A percentile compares a stretch with the other conserved stretches of the same genome.
Evolutionary conservation across 2,888 invertebrate genomes (phyloP).

Genomic region (Cheilosia soror): DNA sequence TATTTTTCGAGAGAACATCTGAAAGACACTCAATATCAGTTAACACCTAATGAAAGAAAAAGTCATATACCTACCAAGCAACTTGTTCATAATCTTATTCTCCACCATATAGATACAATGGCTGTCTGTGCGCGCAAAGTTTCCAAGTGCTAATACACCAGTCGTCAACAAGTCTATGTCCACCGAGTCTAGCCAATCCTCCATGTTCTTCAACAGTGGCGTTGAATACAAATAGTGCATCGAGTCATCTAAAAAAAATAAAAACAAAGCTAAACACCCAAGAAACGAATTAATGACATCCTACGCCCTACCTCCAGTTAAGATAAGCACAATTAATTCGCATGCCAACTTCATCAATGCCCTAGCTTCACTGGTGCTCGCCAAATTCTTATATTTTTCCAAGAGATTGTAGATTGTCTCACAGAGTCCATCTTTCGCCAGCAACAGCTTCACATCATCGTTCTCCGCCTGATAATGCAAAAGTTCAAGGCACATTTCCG

Average conservation of each 20-base stretch:
- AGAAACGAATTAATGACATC: background rate
- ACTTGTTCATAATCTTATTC: constrained; percentile 89
- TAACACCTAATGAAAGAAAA: background rate
- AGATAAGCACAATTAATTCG: constrained; percentile 92
- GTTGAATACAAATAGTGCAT: constrained; percentile 93
- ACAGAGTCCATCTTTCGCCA: constrained; percentile 91
- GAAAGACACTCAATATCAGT: constrained; percentile 1
- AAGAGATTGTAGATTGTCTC: constrained; percentile 90
- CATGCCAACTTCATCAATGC: constrained; percentile 92
- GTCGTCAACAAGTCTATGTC: constrained; percentile 92
- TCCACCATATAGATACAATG: constrained; percentile 94
- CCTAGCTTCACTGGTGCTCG: constrained; percentile 87
- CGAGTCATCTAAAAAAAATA: constrained; percentile 88
- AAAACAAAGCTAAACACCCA: background rate
- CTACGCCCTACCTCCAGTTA: constrained; percentile 90
- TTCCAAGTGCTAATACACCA: constrained; percentile 93
- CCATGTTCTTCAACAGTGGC: constrained; percentile 88
- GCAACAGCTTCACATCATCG: constrained; percentile 90
- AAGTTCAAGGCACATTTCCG: constrained; percentile 90
- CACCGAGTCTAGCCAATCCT: constrained; percentile 90
- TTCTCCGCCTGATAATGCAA: constrained; percentile 91
- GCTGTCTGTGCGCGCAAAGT: constrained; percentile 94
- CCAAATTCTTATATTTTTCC: constrained; percentile 88
- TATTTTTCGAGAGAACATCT: constrained; percentile 85
- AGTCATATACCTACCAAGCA: constrained; percentile 85